Base-by-base conservation (phyloP, 2,888 invertebrate genomes). In the Dorcus hopei region DNA sequence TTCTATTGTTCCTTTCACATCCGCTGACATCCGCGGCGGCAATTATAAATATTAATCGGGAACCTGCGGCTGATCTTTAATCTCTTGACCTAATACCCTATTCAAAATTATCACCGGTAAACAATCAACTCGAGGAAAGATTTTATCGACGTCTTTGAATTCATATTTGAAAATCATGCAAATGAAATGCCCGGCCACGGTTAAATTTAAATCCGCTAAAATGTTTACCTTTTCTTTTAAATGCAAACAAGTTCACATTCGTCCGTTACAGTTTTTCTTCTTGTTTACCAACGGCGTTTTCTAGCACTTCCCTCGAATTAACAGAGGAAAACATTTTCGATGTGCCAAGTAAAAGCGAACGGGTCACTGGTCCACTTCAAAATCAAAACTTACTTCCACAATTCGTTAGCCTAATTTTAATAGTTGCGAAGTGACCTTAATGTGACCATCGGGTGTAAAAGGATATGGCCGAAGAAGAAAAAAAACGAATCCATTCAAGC, bases 11-110 rank as follows among this genome's bases (percentile, higher is more conserved):
- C 57, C 72, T 72, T 68, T 58, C 66, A 68, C 64, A 69, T 70
- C 69, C 70, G 67, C 60, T 68, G 67, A 67, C 66, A 68, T 68
- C 69, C 66, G 66, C 65, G 61, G 56, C 62, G 59, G 61, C 65
- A 68, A 72, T 72, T 72, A 72, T 68, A 70, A 72, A 70, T 72
- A 70, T 63, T 70, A 72, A 72, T 72, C 64, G 64, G 61, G 62
- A 64, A 57, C 64, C 63, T 61, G 61, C 54, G 65, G 63, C 65
- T 72, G 74, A 74, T 74, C 74, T 74, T 74, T 74, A 74, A 74
- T 73, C 74, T 73, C 70, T 74, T 74, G 74, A 74, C 74, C 74
- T 64, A 63, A 59, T 61, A 57, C 63, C 49, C 16, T 53, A 61
- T 65, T 62, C 63, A 56, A 55, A 51, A 50, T 57, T 42, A 42